These are phyloP conservation scores for Tragelaphus scriptus DNA, from an alignment of 2,113 vertebrate species.

Conservation along the genomic window DNA sequence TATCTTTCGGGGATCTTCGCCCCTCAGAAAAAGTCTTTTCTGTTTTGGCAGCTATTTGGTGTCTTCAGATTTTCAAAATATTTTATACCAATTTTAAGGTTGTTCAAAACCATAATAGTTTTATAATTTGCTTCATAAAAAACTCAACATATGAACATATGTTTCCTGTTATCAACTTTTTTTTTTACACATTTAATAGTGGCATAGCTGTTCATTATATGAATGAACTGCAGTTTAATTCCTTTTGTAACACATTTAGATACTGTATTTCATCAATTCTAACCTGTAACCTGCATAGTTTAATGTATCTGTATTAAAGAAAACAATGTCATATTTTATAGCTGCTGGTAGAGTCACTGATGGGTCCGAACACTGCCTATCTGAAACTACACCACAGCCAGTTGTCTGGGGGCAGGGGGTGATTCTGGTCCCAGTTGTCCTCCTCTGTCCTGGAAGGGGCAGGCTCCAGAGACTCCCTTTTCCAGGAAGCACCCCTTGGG, in stretches of 20 bases:
- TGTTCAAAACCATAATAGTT: not conserved
- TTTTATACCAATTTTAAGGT: not conserved
- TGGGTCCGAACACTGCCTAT: not conserved
- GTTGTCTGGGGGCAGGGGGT: not conserved
- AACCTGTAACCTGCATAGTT: not conserved
- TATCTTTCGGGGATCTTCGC: not conserved
- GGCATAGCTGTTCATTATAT: not conserved
- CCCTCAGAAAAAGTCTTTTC: not conserved
- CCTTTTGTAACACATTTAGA: not conserved
- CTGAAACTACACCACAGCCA: not conserved
- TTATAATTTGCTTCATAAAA: not conserved
- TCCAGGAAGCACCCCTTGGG: not conserved
- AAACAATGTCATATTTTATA: not conserved
- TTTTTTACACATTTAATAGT: not conserved
- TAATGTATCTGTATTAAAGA: too few species aligned
- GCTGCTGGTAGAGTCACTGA: rapidly evolving
- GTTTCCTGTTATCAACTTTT: not conserved
- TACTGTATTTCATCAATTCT: not conserved
- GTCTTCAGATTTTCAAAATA: not conserved
- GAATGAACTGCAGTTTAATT: not conserved
- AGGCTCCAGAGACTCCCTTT: too few species aligned
- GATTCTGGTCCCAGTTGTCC: not conserved
- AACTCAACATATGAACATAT: not conserved
- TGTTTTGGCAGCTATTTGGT: not conserved
- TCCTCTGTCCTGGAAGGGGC: not conserved